Evolutionary conservation across 2,113 vertebrate genomes (phyloP), one percentile per base, ranked within the genome.

Genomic region (Paramormyrops kingsleyae): DNA sequence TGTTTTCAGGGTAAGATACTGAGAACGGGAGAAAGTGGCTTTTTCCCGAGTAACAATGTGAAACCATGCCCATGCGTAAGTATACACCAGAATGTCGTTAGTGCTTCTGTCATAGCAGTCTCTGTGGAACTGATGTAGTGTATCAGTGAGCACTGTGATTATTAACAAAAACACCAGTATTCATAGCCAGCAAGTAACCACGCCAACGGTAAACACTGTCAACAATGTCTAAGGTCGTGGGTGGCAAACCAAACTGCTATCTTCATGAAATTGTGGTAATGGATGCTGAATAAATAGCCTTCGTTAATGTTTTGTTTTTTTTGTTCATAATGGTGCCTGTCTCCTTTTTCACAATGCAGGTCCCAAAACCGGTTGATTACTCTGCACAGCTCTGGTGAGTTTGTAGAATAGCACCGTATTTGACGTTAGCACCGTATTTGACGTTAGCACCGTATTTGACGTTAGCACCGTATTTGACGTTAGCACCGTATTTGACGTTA

Each of bases 21-120:
- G 93, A 94, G 94, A 87, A 98, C 97, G 70, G 96, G 96, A 95
- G 97, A 97, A 92, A 95, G 96, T 93, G 98, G 98, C 94, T 98
- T 97, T 95, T 99, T 99, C 94, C 98, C 98, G 88, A 98, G 97
- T 92, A 97, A 98, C 44, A 96, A 96, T 85, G 98, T 99, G 89
- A 98, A 97, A 92, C 98, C 98, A 13, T 97, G 95, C 89, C 98
- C 98, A 3, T 98, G 98, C 94, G 98, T 99, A 96, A 97, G 98
- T 98, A 95, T 21, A 27, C 10, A 3, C 50, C 5, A 59, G 90
- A 90, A 89, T 21, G 91, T 91, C 0, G 62, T 39, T 92, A 91
- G 35, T 13, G 7, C 35, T 12, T 4, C 8, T 46, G 15, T 56
- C 10, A 46, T 62, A n/a, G 46, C 42, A 62, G 7, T 15, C 15